Evolutionary conservation across 2,888 invertebrate species (phyloP), one percentile per base, ranked within the genome.

Genomic region (Mesoligia furuncula): DNA sequence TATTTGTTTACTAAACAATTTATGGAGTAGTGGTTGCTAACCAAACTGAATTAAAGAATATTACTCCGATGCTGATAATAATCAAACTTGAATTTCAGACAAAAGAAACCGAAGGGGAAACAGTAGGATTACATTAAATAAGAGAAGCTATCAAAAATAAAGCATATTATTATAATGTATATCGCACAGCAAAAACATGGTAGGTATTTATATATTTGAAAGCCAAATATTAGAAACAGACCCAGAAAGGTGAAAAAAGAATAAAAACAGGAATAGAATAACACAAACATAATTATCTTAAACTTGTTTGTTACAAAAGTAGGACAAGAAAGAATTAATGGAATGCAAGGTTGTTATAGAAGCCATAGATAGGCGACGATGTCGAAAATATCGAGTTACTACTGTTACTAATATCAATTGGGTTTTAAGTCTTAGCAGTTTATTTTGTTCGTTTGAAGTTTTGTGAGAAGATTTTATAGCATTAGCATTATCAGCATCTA

Each of bases 261-360:
- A 80, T 36, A 31, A 57, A 69, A 69, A 81, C 20, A 45, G 31
- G 31, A 77, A 72, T 59, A 61, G 20, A 81, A 61, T 66, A 65
- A 77, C 61, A 73, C 54, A 73, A 74, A 75, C 69, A 79, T 59
- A 62, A 65, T 61, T 54, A 54, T 75, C 54, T 75, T 80, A 72
- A 42, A 75, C 68, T n/a, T 11, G 62, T 65, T 48, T 80, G 69
- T 74, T 64, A 70, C 67, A 27, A 78, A 89, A 89, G 80, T 87
- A 84, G 89, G 89, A 79, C 89, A 89, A 82, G 83, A 83, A 83
- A 86, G 84, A 85, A 88, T 89, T 87, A 89, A 86, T 86, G 81
- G 76, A 84, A 85, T 87, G 86, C 84, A 82, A 88, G 82, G 85
- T 87, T 86, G 80, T 89, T 84, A 86, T 86, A 87, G 88, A 89